phyloP scores from a whole-genome alignment of 1,140 invertebrate species.

The Bombus vancouverensis region DNA sequence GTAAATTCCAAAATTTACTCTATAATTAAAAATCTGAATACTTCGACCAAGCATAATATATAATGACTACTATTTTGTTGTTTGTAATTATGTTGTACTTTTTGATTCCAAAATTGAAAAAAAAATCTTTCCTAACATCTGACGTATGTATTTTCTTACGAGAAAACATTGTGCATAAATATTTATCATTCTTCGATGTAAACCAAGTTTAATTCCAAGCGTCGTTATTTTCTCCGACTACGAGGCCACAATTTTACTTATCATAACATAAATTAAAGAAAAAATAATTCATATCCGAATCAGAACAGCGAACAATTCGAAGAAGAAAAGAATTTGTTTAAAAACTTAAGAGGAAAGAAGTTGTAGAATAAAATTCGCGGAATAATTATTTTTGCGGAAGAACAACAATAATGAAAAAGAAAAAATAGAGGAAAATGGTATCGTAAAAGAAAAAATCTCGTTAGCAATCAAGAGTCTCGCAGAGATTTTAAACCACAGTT shows the following conservation, averaged over 20 bases:
- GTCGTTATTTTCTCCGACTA: background rate
- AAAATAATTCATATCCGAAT: slow-evolving; percentile 32
- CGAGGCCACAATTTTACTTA: background rate
- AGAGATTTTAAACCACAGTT: slow-evolving; percentile 56
- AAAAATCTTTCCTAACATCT: background rate
- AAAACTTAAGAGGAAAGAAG: background rate
- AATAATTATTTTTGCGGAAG: background rate
- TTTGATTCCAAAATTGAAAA: background rate
- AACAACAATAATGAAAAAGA: background rate
- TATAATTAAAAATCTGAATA: background rate
- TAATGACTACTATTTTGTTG: background rate
- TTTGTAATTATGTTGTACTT: background rate
- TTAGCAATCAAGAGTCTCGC: slow-evolving; percentile 28
- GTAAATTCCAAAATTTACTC: background rate
- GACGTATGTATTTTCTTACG: background rate
- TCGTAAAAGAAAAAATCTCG: background rate
- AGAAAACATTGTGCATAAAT: slow-evolving; percentile 12
- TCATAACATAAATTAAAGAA: slow-evolving; percentile 1
- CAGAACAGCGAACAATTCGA: background rate
- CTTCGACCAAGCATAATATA: background rate
- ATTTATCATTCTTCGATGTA: background rate
- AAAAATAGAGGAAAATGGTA: slow-evolving; percentile 11
- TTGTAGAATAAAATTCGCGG: background rate
- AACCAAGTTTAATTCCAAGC: background rate
- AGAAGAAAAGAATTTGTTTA: background rate